A percentile compares a stretch with the other conserved stretches of the same genome.
Conservation (phyloP, 1,140 invertebrate species). For the Musca domestica region DNA sequence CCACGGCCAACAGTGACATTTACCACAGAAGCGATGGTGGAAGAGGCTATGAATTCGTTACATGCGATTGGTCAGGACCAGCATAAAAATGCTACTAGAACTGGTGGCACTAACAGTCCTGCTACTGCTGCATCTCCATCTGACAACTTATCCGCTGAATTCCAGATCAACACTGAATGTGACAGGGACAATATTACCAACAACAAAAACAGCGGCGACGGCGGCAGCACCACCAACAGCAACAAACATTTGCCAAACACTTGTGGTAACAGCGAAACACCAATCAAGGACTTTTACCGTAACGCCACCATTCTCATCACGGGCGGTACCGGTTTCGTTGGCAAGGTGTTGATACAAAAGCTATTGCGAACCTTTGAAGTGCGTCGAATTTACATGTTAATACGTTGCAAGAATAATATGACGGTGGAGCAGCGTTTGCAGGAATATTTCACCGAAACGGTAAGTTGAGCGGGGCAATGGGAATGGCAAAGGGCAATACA, state of each 20-base stretch:
- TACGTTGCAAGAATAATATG: constrained; percentile 76
- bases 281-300: constrained; percentile 54
- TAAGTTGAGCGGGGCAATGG: constrained; percentile 50
- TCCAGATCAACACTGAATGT: neutral
- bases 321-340: constrained; percentile 81
- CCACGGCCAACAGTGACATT: no score
- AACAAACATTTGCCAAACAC: neutral
- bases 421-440: constrained; percentile 65
- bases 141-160: neutral
- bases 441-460: constrained; percentile 63
- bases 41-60: no score
- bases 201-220: neutral
- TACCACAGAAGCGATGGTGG: no score
- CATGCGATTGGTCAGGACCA: neutral
- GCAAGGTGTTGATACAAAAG: constrained; percentile 86
- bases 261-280: constrained; percentile 26
- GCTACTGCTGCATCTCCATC: no score
- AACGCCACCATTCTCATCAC: constrained; percentile 60
- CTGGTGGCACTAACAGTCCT: no score
- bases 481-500: neutral
- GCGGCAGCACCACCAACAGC: neutral
- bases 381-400: constrained; percentile 73
- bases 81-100: neutral
- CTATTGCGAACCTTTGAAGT: constrained; percentile 74
- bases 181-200: neutral